Conservation (phyloP, 2,113 vertebrate genomes). For the Rhabdornis inornatus region DNA sequence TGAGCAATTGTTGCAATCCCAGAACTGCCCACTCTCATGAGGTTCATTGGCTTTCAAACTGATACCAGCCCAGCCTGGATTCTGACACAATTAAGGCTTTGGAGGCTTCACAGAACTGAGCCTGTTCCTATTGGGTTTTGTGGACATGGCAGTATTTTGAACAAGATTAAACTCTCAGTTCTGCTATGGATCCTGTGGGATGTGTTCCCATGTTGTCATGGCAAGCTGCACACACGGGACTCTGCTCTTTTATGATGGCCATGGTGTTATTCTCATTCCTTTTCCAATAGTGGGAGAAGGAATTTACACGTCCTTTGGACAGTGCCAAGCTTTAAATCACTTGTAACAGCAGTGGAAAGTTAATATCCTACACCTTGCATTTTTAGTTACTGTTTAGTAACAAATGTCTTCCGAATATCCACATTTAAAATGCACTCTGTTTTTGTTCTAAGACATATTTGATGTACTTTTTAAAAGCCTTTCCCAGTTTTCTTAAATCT, state of each 20-base stretch:
- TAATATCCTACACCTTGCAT: not conserved
- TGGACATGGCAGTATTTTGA: not conserved
- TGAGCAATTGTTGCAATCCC: not conserved
- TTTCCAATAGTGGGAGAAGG: not conserved
- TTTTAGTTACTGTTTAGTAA: not conserved
- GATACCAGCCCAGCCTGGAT: accelerated
- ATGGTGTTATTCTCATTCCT: not conserved
- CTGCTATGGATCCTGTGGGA: not conserved
- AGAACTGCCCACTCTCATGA: not conserved
- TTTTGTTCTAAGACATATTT: not conserved
- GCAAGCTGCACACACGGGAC: not conserved
- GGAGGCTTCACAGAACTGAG: not conserved
- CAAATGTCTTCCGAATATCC: not conserved
- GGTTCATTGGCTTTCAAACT: not conserved
- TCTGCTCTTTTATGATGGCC: not conserved
- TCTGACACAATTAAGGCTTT: not conserved
- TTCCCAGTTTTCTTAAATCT: not conserved
- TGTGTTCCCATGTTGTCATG: accelerated
- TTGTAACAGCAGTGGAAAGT: not conserved
- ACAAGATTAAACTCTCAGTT: not conserved
- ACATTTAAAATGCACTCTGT: not conserved
- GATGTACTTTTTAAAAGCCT: not conserved
- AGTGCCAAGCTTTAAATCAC: not conserved
- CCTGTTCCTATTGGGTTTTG: not conserved
- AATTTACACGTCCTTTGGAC: not conserved